Conservation (phyloP, 2,113 vertebrate genomes). For the Manacus vitellinus region DNA sequence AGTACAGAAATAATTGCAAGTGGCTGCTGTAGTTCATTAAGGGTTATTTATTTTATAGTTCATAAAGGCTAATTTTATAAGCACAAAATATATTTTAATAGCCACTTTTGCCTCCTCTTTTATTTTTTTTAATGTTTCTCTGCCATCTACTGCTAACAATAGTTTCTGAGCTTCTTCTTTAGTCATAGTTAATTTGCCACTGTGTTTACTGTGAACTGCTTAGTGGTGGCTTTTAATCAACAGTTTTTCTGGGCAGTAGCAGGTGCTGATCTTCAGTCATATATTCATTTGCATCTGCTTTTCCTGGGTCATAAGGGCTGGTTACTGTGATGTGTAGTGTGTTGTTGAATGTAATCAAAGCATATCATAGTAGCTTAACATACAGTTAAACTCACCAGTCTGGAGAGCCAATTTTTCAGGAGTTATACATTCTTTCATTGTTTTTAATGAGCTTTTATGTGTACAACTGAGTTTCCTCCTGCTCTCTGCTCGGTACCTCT, state of each 20-base stretch:
- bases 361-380: background rate
- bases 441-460: background rate
- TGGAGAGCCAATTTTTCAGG: background rate
- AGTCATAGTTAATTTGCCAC: background rate
- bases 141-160: slow-evolving; percentile 29
- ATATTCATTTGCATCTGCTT: background rate
- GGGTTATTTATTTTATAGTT: slow-evolving; percentile 54
- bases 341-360: background rate
- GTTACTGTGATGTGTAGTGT: background rate
- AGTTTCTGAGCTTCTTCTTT: background rate
- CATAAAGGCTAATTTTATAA: slow-evolving; percentile 47
- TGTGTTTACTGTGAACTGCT: background rate
- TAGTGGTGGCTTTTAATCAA: background rate
- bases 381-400: background rate
- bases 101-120: background rate
- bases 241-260: background rate
- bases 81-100: slow-evolving; percentile 7
- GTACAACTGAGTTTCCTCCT: background rate
- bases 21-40: slow-evolving; percentile 49
- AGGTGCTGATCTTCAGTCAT: background rate
- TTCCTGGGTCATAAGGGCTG: background rate
- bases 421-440: background rate
- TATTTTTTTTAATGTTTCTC: background rate
- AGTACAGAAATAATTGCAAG: slow-evolving; percentile 41
- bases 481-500: background rate